Evolutionary conservation across 2,797 vertebrate species (phyloP).

Genomic region (Protonibea diacanthus): DNA sequence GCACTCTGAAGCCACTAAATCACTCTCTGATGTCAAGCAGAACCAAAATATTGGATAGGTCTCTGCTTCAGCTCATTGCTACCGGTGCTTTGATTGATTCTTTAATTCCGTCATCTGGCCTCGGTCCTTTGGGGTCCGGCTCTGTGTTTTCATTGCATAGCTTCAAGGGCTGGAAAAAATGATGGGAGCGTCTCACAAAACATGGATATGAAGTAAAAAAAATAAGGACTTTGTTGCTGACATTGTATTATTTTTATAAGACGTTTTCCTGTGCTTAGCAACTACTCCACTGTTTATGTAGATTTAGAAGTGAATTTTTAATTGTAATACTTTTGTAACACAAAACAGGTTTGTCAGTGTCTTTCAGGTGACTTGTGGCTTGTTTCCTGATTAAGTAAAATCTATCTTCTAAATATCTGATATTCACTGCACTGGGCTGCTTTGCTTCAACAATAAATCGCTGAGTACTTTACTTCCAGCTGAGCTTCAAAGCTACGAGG

Average conservation of each 20-base stretch:
- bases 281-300: neutral
- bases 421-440: neutral
- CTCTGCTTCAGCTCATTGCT: conserved; percentile 61
- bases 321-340: neutral
- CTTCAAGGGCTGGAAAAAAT: conserved; percentile 53
- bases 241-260: neutral
- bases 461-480: neutral
- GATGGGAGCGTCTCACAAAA: conserved; percentile 34
- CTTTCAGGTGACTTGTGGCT: neutral
- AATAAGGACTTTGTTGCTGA: conserved; percentile 3
- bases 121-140: conserved; percentile 59
- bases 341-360: neutral
- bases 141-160: conserved; percentile 45
- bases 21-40: conserved; percentile 56
- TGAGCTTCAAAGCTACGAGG: neutral
- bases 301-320: neutral
- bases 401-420: neutral
- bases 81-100: conserved; percentile 72
- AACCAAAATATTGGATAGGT: conserved; percentile 71
- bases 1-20: conserved; percentile 68
- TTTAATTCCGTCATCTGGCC: conserved; percentile 68
- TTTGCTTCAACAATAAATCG: neutral
- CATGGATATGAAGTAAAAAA: conserved; percentile 24
- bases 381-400: neutral
- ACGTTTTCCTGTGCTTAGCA: neutral